Base-by-base conservation (phyloP, 1,140 invertebrate genomes). In the Cyrtorhinus lividipennis region DNA sequence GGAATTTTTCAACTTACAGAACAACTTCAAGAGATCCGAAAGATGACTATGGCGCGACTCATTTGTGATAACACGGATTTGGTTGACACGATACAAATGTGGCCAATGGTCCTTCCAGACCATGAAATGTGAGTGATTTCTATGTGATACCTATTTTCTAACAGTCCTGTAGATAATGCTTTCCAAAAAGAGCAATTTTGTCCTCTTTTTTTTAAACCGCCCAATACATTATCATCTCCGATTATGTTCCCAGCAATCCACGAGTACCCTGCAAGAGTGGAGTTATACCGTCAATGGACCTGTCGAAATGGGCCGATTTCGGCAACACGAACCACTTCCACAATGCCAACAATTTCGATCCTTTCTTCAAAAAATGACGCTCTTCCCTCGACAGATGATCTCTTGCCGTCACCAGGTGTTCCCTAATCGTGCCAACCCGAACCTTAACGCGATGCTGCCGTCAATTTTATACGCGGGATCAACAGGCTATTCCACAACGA, bases 41-140 rank as follows among this genome's bases (percentile, higher is more conserved):
- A 95, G 73, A 76, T 85, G 0, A 83, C 85, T 67, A 76, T 98
- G 0, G 85, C 93, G 0, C 80, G 90, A 64, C 75, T 98, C 38
- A 88, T 98, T 61, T 99, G 95, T 73, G 92, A 97, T 71, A 98
- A 97, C 71, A 92, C 89, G 0, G 92, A 96, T 72, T 79, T 92
- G 27, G 87, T 95, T 57, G 87, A 91, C 68, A 90, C 88, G 0
- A 86, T 97, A 64, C 95, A 97, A 74, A 80, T 92, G 18, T 92
- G 95, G 74, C 92, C 94, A 0, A 93, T 96, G 85, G 84, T 93
- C 0, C 74, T 93, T 65, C 88, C 91, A 0, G 90, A 93, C 77
- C 88, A 91, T 71, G 88, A 91, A 82, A 82, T 92, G 89, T 92
- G 79, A 85, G 84, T 81, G 18, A 12, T 5, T 12, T 48, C 57